Conservation (phyloP, 2,888 invertebrate genomes). For the Onthophagus sagittarius region DNA sequence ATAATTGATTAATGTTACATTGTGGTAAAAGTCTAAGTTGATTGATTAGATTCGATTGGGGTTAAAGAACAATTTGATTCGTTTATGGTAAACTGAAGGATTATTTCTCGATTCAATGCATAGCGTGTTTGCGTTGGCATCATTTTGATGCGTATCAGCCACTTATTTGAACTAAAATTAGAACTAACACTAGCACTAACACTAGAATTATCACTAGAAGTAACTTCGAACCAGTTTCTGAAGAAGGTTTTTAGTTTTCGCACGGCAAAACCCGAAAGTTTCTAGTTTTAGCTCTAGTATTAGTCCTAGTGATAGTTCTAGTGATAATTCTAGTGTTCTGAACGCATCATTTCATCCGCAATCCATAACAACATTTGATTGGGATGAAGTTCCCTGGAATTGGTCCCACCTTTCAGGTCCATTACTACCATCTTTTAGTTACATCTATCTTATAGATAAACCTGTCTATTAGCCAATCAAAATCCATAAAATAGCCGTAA, state of each 20-base stretch:
- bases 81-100: conserved; percentile 9
- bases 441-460: no score
- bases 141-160: conserved; percentile 45
- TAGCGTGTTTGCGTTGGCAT: conserved; percentile 31
- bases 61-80: conserved; percentile 31
- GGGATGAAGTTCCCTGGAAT: conserved; percentile 66
- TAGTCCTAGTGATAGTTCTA: no score
- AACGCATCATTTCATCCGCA: conserved; percentile 95
- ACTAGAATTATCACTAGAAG: no score
- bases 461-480: no score
- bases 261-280: no score
- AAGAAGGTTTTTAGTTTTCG: no score
- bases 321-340: no score
- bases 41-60: conserved; percentile 23
- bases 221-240: no score
- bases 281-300: no score
- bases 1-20: conserved; percentile 22
- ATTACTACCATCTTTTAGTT: no score
- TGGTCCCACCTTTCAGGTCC: conserved; percentile 44
- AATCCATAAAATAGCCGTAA: no score
- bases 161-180: conserved; percentile 87
- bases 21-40: conserved; percentile 30
- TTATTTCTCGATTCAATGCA: conserved; percentile 10
- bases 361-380: conserved; percentile 69
- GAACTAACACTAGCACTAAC: no score